A percentile compares a stretch with the other conserved stretches of the same genome.
Conservation (phyloP, 2,797 vertebrate genomes). For the Girardinus metallicus region DNA sequence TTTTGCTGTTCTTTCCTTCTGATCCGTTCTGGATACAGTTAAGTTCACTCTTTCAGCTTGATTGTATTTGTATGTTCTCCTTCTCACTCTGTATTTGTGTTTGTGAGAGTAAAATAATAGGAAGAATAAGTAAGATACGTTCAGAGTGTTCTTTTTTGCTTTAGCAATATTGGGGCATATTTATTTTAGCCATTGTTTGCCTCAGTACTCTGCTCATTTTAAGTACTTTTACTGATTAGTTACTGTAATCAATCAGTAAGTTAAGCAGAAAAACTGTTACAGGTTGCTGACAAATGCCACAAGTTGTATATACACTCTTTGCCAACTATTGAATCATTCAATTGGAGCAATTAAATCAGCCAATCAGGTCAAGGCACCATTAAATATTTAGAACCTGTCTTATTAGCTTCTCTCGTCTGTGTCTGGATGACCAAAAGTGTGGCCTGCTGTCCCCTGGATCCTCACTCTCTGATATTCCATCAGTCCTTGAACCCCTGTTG, state of each 20-base stretch:
- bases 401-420: conserved; percentile 71
- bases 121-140: conserved; percentile 23
- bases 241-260: conserved; percentile 46
- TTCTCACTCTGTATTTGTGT: conserved; percentile 11
- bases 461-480: conserved; percentile 66
- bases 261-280: conserved; percentile 47
- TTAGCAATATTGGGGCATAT: conserved; percentile 13
- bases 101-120: conserved; percentile 27
- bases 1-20: conserved; percentile 66
- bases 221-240: conserved; percentile 34
- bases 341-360: conserved; percentile 78
- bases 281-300: conserved; percentile 38
- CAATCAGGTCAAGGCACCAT: conserved; percentile 75
- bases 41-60: conserved; percentile 66
- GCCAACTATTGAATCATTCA: conserved; percentile 77
- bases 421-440: conserved; percentile 60
- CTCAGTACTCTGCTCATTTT: conserved; percentile 15
- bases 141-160: conserved; percentile 14
- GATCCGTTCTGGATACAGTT: conserved; percentile 67
- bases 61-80: conserved; percentile 66
- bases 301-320: conserved; percentile 34
- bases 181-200: conserved; percentile 8
- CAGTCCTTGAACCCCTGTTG: conserved; percentile 62
- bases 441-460: conserved; percentile 56
- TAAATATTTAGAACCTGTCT: conserved; percentile 76